Evolutionary conservation across 2,888 invertebrate species (phyloP), one percentile per base, ranked within the genome.

Genomic region (Agrochola litura): DNA sequence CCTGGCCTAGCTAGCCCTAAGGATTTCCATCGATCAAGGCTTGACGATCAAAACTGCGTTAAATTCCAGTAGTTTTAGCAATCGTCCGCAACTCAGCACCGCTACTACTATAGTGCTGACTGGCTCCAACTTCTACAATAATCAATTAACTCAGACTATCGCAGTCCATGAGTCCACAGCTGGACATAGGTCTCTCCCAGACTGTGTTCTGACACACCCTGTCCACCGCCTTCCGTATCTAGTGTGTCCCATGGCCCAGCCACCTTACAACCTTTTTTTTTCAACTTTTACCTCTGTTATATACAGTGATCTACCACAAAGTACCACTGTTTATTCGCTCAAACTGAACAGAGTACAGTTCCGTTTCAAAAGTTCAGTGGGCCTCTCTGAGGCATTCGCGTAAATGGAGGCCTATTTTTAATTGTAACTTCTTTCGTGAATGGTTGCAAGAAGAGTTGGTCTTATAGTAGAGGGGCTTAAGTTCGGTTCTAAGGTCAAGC

Each of bases 341-440:
- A 73, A 79, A 79, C 81, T 78, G 83, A 91, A 91, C n/a, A n/a
- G n/a, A n/a, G n/a, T 91, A 84, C 85, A 86, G 87, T 84, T 85
- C 82, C 89, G 84, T 91, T 90, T 90, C 85, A 89, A 88, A 91
- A 91, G 88, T 91, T 91, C 83, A 85, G 82, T 82, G 65, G 81
- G 68, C 58, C 79, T 79, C 81, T 77, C 78, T 80, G 61, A 86
- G 87, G 81, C 85, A 89, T 90, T 91, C 88, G 84, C 87, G 87
- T 91, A 91, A 93, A 93, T 90, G 91, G 89, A 87, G 89, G 86
- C 90, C 92, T 93, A 93, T 93, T 93, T 94, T 93, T 91, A 92
- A 89, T 73, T 49, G 16, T 46, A 60, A 63, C n/a, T 74, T 70
- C 63, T 70, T 56, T 68, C 6, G 49, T 19, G 12, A 73, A 65